Conservation (phyloP, 2,888 invertebrate genomes). For the Danaus chrysippus region DNA sequence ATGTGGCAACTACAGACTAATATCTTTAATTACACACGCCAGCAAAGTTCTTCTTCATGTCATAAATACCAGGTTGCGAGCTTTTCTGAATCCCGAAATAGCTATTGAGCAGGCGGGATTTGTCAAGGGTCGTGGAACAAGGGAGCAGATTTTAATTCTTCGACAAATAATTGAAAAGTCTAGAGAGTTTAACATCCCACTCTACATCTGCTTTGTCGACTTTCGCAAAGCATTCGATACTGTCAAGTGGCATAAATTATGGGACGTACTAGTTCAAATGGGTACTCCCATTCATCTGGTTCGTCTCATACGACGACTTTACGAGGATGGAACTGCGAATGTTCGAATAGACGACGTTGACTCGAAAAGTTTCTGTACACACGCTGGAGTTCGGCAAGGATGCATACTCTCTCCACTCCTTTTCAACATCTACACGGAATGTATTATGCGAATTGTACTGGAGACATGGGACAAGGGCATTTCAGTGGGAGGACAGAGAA, state of each 20-base stretch:
- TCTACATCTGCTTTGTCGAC: no score
- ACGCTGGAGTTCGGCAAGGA: constrained; percentile 10
- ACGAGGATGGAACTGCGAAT: constrained; percentile 6
- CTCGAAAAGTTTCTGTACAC: no score
- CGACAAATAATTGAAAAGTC: not conserved
- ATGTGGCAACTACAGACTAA: no score
- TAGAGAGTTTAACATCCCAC: constrained; percentile 12
- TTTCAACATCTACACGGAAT: constrained; percentile 10
- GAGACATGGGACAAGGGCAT: not conserved
- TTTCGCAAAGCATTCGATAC: no score
- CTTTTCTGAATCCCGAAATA: no score
- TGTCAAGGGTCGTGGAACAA: constrained; percentile 3
- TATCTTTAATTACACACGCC: no score
- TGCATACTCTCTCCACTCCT: constrained; percentile 9
- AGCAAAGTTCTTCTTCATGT: no score
- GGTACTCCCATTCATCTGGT: constrained; percentile 5
- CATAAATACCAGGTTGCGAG: no score
- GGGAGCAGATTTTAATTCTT: not conserved
- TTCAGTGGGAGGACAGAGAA: constrained; percentile 5
- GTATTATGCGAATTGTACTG: constrained; percentile 12
- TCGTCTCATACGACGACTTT: constrained; percentile 8
- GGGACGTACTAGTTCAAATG: not conserved
- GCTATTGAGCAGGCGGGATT: not conserved
- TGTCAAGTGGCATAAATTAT: constrained; percentile 9
- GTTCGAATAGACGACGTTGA: constrained; percentile 9